phyloP scores from a whole-genome alignment of 23 tunicate genomes.

The Ascidia mentula region DNA sequence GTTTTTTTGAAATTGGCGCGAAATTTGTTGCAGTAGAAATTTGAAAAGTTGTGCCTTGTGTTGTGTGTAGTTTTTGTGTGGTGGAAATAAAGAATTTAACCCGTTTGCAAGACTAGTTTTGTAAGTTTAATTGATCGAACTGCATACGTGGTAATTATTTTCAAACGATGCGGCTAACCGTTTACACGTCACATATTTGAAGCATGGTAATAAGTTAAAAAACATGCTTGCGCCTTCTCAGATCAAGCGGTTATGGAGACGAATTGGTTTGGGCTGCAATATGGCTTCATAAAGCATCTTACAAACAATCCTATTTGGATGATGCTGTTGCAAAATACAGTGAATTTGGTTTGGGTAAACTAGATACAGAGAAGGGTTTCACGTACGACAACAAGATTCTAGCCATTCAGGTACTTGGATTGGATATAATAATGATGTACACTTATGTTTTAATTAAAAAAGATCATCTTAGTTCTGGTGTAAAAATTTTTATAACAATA shows the following conservation, averaged over 20 bases:
- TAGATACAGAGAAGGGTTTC: conserved; percentile 30
- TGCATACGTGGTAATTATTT: no score
- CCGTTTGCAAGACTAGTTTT: no score
- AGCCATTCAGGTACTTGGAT: conserved; percentile 47
- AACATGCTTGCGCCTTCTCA: background rate
- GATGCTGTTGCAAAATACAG: conserved; percentile 32
- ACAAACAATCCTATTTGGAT: conserved; percentile 43
- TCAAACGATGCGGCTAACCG: no score
- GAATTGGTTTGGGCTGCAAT: conserved; percentile 72
- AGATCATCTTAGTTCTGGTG: background rate
- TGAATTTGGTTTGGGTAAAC: conserved; percentile 18
- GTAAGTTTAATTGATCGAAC: no score
- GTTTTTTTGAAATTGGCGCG: no score
- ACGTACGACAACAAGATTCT: conserved; percentile 50
- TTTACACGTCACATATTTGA: no score
- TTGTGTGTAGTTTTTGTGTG: no score
- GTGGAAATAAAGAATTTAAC: no score
- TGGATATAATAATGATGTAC: no score
- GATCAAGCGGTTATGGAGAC: conserved; percentile 61
- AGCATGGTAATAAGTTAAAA: no score
- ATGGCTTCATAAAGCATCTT: conserved; percentile 67
- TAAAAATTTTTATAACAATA: background rate
- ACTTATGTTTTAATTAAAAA: no score
- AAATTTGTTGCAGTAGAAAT: background rate
- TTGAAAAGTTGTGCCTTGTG: background rate